Evolutionary conservation across 2,888 invertebrate species (phyloP).

Genomic region (Automeris io): DNA sequence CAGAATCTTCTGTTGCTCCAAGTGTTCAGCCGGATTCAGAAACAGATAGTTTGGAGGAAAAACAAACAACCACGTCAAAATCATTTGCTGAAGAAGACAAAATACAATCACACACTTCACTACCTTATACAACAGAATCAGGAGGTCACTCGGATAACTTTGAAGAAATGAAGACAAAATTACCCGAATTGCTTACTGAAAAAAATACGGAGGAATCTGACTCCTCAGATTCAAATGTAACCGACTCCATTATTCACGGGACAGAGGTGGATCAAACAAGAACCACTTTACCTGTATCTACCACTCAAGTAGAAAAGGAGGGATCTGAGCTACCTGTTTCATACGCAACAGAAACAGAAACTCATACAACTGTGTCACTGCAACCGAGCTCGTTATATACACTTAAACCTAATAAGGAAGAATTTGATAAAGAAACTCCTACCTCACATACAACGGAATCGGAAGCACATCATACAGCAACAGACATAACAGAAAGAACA

Average conservation of each 20-base stretch:
- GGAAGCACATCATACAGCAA: neutral
- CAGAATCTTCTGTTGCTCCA: neutral
- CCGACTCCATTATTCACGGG: neutral
- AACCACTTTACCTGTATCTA: neutral
- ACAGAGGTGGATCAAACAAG: neutral
- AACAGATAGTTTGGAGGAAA: neutral
- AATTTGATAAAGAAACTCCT: neutral
- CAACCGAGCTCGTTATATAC: neutral
- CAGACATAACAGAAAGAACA: neutral
- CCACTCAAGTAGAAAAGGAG: neutral
- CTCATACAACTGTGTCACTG: neutral
- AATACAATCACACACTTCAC: neutral
- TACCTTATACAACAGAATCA: neutral
- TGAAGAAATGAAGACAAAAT: conserved; percentile 2
- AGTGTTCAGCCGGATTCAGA: neutral
- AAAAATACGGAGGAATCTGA: neutral
- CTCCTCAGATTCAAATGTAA: neutral
- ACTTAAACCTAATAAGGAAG: neutral
- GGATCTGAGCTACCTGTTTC: neutral
- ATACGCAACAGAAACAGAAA: neutral
- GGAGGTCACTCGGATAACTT: neutral
- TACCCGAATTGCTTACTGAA: neutral
- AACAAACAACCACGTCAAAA: neutral
- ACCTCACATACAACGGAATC: neutral
- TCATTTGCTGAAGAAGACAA: neutral